These are phyloP conservation scores for Camelus dromedarius DNA, from an alignment of 2,113 vertebrate genomes.

Conservation along the genomic window DNA sequence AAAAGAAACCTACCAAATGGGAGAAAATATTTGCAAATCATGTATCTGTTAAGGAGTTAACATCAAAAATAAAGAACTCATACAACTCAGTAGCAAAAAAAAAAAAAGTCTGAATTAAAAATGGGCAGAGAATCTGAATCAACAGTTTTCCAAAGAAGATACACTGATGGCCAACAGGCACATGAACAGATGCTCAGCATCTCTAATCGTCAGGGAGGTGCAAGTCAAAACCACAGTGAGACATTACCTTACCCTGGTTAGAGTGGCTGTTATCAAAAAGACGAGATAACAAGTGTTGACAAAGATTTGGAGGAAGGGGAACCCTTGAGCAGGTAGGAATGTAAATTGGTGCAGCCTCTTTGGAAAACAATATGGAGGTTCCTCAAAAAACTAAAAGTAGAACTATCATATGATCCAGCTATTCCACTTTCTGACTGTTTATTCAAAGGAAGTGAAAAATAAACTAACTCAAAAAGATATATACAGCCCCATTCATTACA, in stretches of 20 bases:
- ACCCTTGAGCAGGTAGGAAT: neutral
- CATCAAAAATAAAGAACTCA: neutral
- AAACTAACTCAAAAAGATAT: neutral
- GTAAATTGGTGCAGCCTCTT: neutral
- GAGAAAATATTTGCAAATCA: neutral
- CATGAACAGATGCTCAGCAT: neutral
- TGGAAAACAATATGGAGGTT: neutral
- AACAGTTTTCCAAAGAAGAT: neutral
- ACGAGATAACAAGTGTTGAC: neutral
- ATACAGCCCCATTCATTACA: neutral
- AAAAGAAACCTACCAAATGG: neutral
- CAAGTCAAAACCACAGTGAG: neutral
- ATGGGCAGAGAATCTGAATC: neutral
- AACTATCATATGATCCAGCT: neutral
- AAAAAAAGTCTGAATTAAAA: neutral
- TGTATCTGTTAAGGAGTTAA: neutral
- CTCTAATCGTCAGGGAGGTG: neutral
- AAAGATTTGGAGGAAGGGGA: neutral
- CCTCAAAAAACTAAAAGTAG: neutral
- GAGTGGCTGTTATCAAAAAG: neutral
- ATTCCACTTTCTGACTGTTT: neutral
- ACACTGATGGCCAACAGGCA: neutral
- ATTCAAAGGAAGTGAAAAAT: neutral
- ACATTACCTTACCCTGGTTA: neutral
- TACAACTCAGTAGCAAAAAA: neutral